A percentile compares a stretch with the other conserved stretches of the same genome.
phyloP scores from a whole-genome alignment of 2,797 vertebrate genomes.

The Ptychobarbus kaznakovi region DNA sequence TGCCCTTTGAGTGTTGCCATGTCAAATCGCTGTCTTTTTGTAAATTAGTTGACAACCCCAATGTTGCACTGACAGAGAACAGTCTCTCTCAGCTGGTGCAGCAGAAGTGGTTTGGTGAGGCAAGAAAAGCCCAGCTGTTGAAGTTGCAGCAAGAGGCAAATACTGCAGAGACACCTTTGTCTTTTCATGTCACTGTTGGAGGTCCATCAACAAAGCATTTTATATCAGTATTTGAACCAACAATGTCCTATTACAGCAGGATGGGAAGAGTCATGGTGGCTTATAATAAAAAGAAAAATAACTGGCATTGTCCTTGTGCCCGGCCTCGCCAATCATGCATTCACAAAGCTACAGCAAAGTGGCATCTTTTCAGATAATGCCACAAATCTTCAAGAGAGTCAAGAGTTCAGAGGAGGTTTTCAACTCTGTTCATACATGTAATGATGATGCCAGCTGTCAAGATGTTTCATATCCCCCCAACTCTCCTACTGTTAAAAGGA shows the following conservation, averaged over 20 bases:
- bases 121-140: neutral
- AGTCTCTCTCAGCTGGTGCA: neutral
- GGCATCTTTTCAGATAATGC: neutral
- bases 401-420: neutral
- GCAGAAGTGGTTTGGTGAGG: neutral
- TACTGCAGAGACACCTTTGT: neutral
- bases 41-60: neutral
- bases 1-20: conserved; percentile 2
- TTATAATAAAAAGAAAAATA: conserved; percentile 10
- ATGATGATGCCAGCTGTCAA: neutral
- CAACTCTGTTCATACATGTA: neutral
- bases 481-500: neutral
- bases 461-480: neutral
- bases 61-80: neutral
- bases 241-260: neutral
- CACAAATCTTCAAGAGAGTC: neutral
- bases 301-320: neutral
- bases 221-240: neutral
- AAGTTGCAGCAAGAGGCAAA: neutral
- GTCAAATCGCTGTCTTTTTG: conserved; percentile 7
- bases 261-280: neutral
- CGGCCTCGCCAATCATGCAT: neutral
- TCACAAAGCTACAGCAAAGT: neutral
- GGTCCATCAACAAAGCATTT: neutral
- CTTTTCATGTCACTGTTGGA: neutral